phyloP scores from a whole-genome alignment of 2,113 vertebrate species.

The Plectropomus leopardus region DNA sequence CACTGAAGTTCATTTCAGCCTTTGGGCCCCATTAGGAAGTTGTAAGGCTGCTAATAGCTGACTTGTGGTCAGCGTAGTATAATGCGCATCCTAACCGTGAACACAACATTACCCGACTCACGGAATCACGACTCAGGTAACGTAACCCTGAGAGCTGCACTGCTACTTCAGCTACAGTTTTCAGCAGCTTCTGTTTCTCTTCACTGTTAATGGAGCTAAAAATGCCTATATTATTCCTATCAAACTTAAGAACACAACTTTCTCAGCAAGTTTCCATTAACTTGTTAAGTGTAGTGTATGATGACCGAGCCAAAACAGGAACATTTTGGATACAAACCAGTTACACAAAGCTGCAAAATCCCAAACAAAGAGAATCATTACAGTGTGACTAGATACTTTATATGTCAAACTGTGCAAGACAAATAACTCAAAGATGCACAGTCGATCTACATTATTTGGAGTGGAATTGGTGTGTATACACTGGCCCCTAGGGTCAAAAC shows the following conservation, averaged over 20 bases:
- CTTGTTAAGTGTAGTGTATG: background rate
- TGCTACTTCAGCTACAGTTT: background rate
- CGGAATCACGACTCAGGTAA: background rate
- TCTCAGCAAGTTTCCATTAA: slow-evolving; percentile 14
- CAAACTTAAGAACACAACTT: background rate
- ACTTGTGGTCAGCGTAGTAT: background rate
- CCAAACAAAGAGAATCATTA: background rate
- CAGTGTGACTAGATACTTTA: background rate
- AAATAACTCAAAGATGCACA: background rate
- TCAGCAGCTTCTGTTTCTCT: background rate
- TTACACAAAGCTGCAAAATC: background rate
- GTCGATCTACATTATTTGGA: background rate
- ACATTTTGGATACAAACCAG: slow-evolving; percentile 2
- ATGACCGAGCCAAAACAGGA: background rate
- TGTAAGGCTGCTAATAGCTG: background rate
- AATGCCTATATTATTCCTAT: slow-evolving; percentile 6
- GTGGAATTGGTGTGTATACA: background rate
- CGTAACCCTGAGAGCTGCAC: background rate
- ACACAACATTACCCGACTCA: background rate
- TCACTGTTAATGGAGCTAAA: slow-evolving; percentile 22
- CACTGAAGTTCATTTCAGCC: background rate
- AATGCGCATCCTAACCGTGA: background rate
- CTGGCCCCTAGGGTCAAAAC: no score
- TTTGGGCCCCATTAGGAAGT: background rate
- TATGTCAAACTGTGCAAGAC: background rate